Evolutionary conservation across 2,797 vertebrate genomes (phyloP), one percentile per base, ranked within the genome.

Genomic region (Pseudomugil gertrudae): DNA sequence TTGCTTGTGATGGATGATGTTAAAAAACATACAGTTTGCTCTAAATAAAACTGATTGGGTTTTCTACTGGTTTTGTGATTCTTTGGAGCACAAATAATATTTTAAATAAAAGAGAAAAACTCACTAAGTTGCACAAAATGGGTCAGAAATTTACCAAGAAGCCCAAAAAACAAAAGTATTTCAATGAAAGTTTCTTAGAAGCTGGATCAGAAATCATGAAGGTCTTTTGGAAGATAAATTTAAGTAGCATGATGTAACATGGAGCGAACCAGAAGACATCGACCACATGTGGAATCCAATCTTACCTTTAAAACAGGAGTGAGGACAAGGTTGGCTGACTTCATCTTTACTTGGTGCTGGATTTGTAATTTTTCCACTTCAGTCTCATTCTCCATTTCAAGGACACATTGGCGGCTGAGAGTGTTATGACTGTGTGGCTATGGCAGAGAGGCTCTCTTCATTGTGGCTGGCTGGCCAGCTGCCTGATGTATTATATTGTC

Each of bases 401-500:
- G 86, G 86, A 78, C 84, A 87, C 43, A 23, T 45, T 64, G 74
- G 74, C 74, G 67, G 74, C 81, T 76, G 77, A 58, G 82, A 72
- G 78, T 60, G 72, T 51, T 68, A 70, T 69, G 66, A 63, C 76
- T 75, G 61, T 66, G 76, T 56, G 61, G 73, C 66, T 60, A 61
- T 19, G 72, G 69, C 54, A 48, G 79, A 3, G 69, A 66, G 63
- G 59, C 55, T 70, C 66, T 48, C 80, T 84, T 66, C 76, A 82
- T 77, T 81, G 86, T 83, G 75, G 84, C 64, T 63, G 78, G 66
- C 63, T 33, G 48, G 57, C 80, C 81, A 79, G 81, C 84, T 70
- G 86, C 84, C 85, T 88, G 92, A 93, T 93, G 88, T 87, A 91
- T 94, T 92, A 89, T 87, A 92, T 92, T 82, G 88, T 84, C 87